Percentiles rank a stretch among this genome's conserved stretches.
These are phyloP conservation scores for Chionis minor DNA, from an alignment of 2,113 vertebrate species.

Conservation along the genomic window DNA sequence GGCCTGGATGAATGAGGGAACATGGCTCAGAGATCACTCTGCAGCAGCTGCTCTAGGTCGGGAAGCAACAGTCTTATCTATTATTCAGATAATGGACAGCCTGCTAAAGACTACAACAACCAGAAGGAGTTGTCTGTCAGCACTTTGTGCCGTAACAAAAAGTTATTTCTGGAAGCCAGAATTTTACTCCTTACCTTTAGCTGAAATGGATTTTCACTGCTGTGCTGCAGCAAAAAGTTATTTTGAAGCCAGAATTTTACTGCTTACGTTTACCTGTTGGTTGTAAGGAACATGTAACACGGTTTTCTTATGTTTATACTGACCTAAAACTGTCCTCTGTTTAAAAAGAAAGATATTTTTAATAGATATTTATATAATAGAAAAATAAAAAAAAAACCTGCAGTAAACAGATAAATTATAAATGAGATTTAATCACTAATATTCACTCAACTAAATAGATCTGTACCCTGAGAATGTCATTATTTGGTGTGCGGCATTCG, in stretches of 20 bases:
- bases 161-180: not conserved
- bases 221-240: not conserved
- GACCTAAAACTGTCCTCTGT: not conserved
- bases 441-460: slow-evolving; percentile 43
- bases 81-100: not conserved
- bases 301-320: not conserved
- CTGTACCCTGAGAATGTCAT: not conserved
- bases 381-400: slow-evolving; percentile 4
- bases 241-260: not conserved
- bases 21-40: not conserved
- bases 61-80: not conserved
- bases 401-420: slow-evolving; percentile 45
- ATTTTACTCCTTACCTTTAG: not conserved
- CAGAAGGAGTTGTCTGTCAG: not conserved
- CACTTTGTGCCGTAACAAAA: not conserved
- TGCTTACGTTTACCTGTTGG: not conserved
- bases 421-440: slow-evolving; percentile 47
- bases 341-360: not conserved
- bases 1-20: not conserved
- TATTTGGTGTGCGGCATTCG: slow-evolving; percentile 11
- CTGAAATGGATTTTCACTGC: not conserved
- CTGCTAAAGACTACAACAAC: not conserved
- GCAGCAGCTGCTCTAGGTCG: not conserved
- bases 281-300: not conserved
- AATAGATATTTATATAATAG: slow-evolving; percentile 21